These are phyloP conservation scores for Parthenolecanium corni DNA, from an alignment of 2,888 invertebrate genomes.

Conservation along the genomic window DNA sequence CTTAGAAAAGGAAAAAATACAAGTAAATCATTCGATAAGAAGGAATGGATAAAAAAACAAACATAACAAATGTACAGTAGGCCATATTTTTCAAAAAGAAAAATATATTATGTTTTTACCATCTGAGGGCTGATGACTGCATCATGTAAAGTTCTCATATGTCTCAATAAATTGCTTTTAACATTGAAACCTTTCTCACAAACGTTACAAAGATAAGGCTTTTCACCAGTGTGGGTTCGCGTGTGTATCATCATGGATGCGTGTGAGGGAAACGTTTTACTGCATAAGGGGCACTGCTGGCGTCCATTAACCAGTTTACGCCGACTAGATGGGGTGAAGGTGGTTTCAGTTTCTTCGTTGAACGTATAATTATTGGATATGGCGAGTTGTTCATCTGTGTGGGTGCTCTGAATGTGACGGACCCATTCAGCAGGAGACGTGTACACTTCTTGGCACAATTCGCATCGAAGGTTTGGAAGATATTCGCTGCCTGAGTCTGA, in stretches of 20 bases:
- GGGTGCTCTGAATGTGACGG: slow-evolving; percentile 65
- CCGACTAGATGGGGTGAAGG: slow-evolving; percentile 25
- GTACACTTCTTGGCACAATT: slow-evolving; percentile 72
- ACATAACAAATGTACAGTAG: not conserved
- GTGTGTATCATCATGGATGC: slow-evolving; percentile 68
- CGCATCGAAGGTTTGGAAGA: slow-evolving; percentile 44
- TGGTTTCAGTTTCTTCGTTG: slow-evolving; percentile 25
- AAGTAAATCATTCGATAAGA: not conserved
- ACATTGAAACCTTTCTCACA: slow-evolving; percentile 70
- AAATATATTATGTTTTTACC: slow-evolving; percentile 9
- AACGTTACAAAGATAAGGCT: slow-evolving; percentile 59
- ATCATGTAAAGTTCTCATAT: slow-evolving; percentile 62
- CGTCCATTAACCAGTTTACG: slow-evolving; percentile 31
- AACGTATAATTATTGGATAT: slow-evolving; percentile 33
- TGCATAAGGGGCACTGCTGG: slow-evolving; percentile 55
- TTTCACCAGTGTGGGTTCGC: slow-evolving; percentile 63
- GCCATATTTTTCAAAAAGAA: not conserved
- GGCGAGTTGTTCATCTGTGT: slow-evolving; percentile 51
- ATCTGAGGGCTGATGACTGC: slow-evolving; percentile 45
- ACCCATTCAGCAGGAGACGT: slow-evolving; percentile 72
- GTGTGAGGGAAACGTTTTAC: slow-evolving; percentile 63
- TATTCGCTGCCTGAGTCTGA: slow-evolving; percentile 31
- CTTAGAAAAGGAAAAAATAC: not conserved
- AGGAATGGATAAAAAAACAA: not conserved
- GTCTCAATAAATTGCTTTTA: slow-evolving; percentile 61